phyloP scores from a whole-genome alignment of 2,113 vertebrate species.

The Ailurus styani region DNA sequence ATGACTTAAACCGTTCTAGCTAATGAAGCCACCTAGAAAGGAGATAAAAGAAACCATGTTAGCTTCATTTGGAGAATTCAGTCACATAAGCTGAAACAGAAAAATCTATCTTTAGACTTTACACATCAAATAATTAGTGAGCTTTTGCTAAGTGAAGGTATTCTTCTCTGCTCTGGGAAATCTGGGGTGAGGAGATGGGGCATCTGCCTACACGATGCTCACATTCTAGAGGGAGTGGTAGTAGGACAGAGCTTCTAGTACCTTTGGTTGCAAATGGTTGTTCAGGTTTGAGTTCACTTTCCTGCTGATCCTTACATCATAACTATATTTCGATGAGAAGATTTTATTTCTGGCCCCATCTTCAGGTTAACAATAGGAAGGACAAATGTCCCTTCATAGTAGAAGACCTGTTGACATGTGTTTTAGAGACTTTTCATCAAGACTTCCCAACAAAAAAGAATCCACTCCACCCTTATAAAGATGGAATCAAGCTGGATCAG shows the following conservation, averaged over 20 bases:
- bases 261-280: neutral
- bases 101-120: neutral
- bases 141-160: neutral
- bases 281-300: neutral
- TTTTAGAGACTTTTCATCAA: conserved; percentile 75
- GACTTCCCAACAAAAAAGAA: conserved; percentile 69
- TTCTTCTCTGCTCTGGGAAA: neutral
- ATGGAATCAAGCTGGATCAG: conserved; percentile 73
- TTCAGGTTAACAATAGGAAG: conserved; percentile 1
- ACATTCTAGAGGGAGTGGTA: accelerated
- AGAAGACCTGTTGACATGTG: neutral
- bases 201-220: accelerated
- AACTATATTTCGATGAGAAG: neutral
- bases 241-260: accelerated
- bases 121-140: neutral
- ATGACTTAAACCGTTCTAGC: neutral
- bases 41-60: neutral
- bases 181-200: neutral
- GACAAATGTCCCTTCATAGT: neutral
- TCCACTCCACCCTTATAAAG: conserved; percentile 70
- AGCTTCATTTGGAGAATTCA: neutral
- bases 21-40: neutral
- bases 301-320: neutral
- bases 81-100: neutral
- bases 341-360: neutral